Conservation (phyloP, 2,113 vertebrate genomes). For the Callithrix jacchus region DNA sequence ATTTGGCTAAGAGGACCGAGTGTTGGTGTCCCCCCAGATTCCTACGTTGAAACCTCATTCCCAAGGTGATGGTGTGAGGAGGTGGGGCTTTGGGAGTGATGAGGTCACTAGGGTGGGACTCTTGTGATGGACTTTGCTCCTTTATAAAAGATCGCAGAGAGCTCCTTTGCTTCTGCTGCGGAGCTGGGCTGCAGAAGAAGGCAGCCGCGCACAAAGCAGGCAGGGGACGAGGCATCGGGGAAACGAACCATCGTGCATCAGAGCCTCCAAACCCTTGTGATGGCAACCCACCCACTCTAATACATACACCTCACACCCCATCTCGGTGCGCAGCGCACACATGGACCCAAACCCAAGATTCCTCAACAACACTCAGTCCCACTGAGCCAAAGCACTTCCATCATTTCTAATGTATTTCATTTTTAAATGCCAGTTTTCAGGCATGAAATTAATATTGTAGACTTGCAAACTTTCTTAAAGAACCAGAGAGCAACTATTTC, state of each 20-base stretch:
- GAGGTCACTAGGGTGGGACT: neutral
- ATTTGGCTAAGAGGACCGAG: neutral
- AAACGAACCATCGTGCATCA: accelerated
- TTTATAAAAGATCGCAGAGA: neutral
- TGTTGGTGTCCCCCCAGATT: neutral
- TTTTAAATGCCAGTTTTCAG: neutral
- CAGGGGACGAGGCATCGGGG: neutral
- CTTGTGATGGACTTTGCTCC: neutral
- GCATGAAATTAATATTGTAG: neutral
- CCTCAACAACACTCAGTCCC: accelerated
- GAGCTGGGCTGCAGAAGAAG: neutral
- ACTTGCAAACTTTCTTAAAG: neutral
- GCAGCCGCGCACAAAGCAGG: neutral
- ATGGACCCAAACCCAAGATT: neutral
- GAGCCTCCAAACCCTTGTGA: too few species aligned
- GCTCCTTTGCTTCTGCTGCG: neutral
- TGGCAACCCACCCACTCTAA: accelerated
- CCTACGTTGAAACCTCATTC: neutral
- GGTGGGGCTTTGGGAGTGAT: neutral
- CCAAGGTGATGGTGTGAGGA: neutral
- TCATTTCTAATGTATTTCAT: neutral
- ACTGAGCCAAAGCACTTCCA: accelerated
- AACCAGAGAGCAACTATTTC: neutral
- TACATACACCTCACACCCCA: neutral
- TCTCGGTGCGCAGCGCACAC: neutral